Percentiles rank a stretch among this genome's conserved stretches.
These are phyloP conservation scores for Grus americana DNA, from an alignment of 2,113 vertebrate species.

Conservation along the genomic window DNA sequence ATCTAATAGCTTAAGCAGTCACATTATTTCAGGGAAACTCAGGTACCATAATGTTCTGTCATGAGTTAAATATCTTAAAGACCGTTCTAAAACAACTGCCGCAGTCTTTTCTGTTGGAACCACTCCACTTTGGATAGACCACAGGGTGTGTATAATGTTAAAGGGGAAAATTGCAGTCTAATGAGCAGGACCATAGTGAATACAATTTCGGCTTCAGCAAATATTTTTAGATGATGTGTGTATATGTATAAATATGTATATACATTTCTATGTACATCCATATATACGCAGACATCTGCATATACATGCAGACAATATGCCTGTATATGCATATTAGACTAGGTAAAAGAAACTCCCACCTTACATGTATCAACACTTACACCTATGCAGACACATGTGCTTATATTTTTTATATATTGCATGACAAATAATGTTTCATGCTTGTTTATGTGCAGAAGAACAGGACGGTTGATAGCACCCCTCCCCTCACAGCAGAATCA, in stretches of 20 bases:
- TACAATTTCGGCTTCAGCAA: neutral
- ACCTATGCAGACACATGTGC: neutral
- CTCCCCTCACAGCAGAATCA: neutral
- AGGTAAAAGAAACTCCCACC: accelerated
- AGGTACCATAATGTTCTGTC: neutral
- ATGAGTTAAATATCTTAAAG: neutral
- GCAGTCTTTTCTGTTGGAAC: neutral
- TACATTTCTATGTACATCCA: neutral
- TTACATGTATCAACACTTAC: neutral
- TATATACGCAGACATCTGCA: too few species aligned
- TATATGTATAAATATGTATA: too few species aligned
- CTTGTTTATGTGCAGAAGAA: neutral
- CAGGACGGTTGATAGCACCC: neutral
- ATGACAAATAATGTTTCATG: neutral
- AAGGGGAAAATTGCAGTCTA: neutral
- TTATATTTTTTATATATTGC: neutral
- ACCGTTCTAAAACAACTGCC: neutral
- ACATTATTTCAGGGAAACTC: neutral
- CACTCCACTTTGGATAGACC: neutral
- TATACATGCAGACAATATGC: neutral
- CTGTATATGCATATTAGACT: neutral
- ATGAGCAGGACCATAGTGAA: neutral
- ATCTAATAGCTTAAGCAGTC: neutral
- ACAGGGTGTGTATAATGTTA: neutral
- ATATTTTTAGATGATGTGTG: neutral